Conservation (phyloP, 2,888 invertebrate genomes). For the Tenthredo mesomela region DNA sequence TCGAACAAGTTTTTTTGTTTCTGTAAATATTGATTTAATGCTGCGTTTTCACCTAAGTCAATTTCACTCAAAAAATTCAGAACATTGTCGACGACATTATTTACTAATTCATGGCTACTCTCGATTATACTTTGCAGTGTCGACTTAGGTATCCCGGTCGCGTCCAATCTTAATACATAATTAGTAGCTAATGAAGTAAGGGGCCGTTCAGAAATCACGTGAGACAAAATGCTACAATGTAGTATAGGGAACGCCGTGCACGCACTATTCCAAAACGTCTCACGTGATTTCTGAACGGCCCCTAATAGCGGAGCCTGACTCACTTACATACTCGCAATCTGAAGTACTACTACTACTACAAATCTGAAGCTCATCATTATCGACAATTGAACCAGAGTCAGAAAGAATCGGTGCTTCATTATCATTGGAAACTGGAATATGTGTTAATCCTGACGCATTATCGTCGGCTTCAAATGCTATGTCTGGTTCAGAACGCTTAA, state of each 20-base stretch:
- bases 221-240: too few relatives aligned
- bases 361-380: too few relatives aligned
- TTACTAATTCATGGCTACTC: conserved; percentile 49
- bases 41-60: background rate
- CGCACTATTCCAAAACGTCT: too few relatives aligned
- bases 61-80: background rate
- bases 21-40: conserved; percentile 10
- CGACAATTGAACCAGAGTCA: background rate
- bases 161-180: conserved; percentile 21
- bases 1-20: conserved; percentile 41
- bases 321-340: background rate
- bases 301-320: background rate
- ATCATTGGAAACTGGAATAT: background rate
- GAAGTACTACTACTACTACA: background rate
- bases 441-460: background rate
- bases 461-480: too few relatives aligned
- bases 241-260: too few relatives aligned
- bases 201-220: too few relatives aligned
- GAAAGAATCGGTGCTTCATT: background rate
- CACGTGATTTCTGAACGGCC: too few relatives aligned
- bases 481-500: background rate
- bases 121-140: background rate
- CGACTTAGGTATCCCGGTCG: background rate
- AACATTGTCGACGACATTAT: background rate
- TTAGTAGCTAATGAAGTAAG: background rate